These are phyloP conservation scores for Acleris literana DNA, from an alignment of 2,888 invertebrate genomes.

Conservation along the genomic window DNA sequence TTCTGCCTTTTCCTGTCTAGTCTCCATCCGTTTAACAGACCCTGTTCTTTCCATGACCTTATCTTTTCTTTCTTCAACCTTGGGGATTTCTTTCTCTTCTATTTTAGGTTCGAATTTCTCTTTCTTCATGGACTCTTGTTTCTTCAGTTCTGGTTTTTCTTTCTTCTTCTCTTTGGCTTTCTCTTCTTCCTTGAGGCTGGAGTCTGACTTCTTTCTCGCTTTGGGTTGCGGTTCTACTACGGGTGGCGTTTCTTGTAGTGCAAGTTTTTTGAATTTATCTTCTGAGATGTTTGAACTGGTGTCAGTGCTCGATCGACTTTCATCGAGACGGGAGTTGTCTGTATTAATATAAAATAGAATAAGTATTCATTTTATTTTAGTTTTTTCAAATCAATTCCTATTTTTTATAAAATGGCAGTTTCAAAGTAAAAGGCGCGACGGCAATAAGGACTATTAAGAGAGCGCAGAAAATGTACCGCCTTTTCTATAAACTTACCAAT, in stretches of 20 bases:
- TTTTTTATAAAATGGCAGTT: background rate
- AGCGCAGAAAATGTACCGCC: no score
- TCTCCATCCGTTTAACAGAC: constrained; percentile 50
- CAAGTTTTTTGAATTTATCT: constrained; percentile 53
- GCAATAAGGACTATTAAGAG: no score
- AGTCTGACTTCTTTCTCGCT: constrained; percentile 71
- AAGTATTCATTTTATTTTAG: background rate
- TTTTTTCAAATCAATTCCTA: no score
- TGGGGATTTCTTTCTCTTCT: constrained; percentile 58
- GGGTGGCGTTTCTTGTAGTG: constrained; percentile 25
- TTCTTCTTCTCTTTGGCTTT: constrained; percentile 60
- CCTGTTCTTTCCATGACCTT: constrained; percentile 35
- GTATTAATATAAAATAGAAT: constrained; percentile 40
- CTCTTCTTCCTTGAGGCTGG: constrained; percentile 74
- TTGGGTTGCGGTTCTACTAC: constrained; percentile 56
- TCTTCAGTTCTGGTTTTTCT: constrained; percentile 62
- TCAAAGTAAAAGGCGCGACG: no score
- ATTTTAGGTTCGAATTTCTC: constrained; percentile 52
- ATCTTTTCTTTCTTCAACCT: constrained; percentile 49
- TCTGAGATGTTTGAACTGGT: constrained; percentile 52
- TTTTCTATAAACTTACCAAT: no score
- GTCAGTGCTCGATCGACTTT: constrained; percentile 69
- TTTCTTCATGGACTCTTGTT: constrained; percentile 49
- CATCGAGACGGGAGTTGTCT: constrained; percentile 48
- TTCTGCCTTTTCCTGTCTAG: constrained; percentile 63